phyloP scores from a whole-genome alignment of 2,888 invertebrate species.

The Zonitis immaculata region DNA sequence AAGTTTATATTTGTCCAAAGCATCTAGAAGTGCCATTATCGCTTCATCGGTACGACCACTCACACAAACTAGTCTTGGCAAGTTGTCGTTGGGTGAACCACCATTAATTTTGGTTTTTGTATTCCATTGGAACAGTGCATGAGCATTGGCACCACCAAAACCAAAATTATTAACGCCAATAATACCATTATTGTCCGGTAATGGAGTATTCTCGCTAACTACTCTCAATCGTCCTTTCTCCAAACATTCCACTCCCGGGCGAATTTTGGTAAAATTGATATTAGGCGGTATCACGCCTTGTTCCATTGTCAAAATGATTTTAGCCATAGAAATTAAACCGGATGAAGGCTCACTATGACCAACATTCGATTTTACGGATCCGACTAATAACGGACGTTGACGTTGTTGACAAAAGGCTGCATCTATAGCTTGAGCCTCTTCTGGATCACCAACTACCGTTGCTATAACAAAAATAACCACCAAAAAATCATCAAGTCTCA shows the following conservation, averaged over 20 bases:
- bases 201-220: neutral
- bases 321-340: constrained; percentile 71
- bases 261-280: constrained; percentile 59
- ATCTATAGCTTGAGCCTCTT: constrained; percentile 80
- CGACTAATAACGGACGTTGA: constrained; percentile 66
- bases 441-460: constrained; percentile 83
- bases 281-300: constrained; percentile 78
- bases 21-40: constrained; percentile 4
- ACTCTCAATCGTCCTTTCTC: constrained; percentile 33
- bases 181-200: neutral
- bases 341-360: constrained; percentile 89
- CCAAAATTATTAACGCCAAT: constrained; percentile 9
- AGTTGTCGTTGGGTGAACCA: constrained; percentile 57
- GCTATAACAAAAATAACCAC: constrained; percentile 51
- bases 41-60: constrained; percentile 64
- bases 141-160: constrained; percentile 7
- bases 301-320: constrained; percentile 70
- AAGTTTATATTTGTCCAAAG: neutral
- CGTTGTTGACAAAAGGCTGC: constrained; percentile 71
- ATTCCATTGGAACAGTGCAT: constrained; percentile 52
- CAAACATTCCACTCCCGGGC: constrained; percentile 56
- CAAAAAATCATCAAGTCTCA: too few species aligned
- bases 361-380: constrained; percentile 90
- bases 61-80: constrained; percentile 66
- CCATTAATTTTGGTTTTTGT: constrained; percentile 58